Conservation (phyloP, 2,797 vertebrate genomes). For the Rhodeus uyekii region DNA sequence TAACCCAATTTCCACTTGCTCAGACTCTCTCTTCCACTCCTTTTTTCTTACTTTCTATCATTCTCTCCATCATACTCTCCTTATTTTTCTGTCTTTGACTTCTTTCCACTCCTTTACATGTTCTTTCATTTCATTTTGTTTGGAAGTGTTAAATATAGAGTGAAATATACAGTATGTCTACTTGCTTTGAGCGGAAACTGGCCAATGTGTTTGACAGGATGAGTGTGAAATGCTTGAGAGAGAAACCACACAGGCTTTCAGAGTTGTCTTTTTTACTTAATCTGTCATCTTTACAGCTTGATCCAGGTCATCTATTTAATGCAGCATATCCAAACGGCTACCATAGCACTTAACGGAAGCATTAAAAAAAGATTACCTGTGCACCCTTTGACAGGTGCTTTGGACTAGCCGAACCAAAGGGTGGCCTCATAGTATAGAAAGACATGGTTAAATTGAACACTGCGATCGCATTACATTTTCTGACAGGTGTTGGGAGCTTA, state of each 20-base stretch:
- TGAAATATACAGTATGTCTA: conserved; percentile 42
- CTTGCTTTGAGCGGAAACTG: conserved; percentile 34
- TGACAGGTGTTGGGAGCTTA: conserved; percentile 54
- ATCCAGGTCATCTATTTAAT: conserved; percentile 52
- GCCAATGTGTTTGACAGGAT: conserved; percentile 21
- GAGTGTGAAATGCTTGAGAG: neutral
- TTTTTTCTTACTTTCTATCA: conserved; percentile 37
- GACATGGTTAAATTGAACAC: conserved; percentile 37
- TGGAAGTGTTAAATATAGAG: conserved; percentile 37
- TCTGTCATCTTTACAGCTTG: conserved; percentile 54
- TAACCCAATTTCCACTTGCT: conserved; percentile 52
- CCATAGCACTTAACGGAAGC: conserved; percentile 49
- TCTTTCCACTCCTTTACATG: conserved; percentile 22
- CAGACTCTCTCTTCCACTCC: conserved; percentile 7
- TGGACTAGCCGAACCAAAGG: conserved; percentile 44
- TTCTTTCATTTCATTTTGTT: conserved; percentile 25
- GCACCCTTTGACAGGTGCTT: conserved; percentile 53
- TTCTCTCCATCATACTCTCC: conserved; percentile 16
- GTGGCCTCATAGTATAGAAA: conserved; percentile 5
- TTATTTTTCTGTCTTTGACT: conserved; percentile 59
- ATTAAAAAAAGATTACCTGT: conserved; percentile 54
- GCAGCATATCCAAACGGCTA: conserved; percentile 64
- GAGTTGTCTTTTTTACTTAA: conserved; percentile 50
- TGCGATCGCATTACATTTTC: conserved; percentile 25
- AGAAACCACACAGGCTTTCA: neutral